Base-by-base conservation (phyloP, 2,113 vertebrate genomes). In the Coregonus clupeaformis region DNA sequence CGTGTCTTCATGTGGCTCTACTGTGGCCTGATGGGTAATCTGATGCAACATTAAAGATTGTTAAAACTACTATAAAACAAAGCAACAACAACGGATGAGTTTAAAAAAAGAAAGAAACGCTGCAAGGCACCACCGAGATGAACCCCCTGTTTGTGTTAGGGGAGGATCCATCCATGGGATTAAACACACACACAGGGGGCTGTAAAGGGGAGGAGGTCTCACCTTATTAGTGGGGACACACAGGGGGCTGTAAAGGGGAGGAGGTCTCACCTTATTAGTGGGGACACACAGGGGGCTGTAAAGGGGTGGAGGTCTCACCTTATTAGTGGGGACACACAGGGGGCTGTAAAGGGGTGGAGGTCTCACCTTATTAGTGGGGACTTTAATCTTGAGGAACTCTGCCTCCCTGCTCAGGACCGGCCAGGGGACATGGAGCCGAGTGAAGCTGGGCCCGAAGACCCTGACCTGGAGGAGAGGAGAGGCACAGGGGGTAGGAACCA, bases 301-400 rank as follows among this genome's bases (percentile, higher is more conserved):
- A 20, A 49, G 49, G 1, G 49, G 16, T 52, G 47, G 32, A 55
- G 20, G 14, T 85, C 77, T 80, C 77, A 98, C 98, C 93, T 95
- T 97, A 91, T 97, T 99, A 47, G 97, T 99, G 77, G 96, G 97
- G 83, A 99, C 95, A 30, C 20, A 7, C n/a, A 73, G 6, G 2
- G 9, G 2, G 9, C 36, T 18, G 36, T 27, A 18, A 20, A 49
- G 49, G 1, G 49, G 16, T 52, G 47, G 32, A 55, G 20, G 14
- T 85, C 77, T 80, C 77, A 98, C 98, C 93, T 95, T 97, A 91
- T 97, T 99, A 47, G 97, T 99, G 77, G 96, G 97, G 83, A 99
- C 95, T 93, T 98, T 99, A 82, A 99, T 96, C 92, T 98, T 99
- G 77, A 98, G 94, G 77, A 99, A 93, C 89, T 99, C 98, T 0